Percentiles rank a stretch among this genome's conserved stretches.
phyloP scores from a whole-genome alignment of 2,888 invertebrate species.

The Heliconius cydno region DNA sequence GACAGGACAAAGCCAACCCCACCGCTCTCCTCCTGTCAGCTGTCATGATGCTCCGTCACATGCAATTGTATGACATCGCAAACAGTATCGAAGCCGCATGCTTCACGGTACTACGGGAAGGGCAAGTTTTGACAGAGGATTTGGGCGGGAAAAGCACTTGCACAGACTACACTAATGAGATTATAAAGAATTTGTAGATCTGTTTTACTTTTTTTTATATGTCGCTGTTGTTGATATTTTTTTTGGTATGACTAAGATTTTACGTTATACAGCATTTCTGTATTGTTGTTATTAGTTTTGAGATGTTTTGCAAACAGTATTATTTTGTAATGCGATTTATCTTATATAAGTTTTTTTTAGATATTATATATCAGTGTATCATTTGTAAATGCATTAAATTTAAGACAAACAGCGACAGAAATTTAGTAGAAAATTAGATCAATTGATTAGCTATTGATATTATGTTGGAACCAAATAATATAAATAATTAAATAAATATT shows the following conservation, averaged over 20 bases:
- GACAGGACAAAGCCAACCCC: conserved; percentile 98
- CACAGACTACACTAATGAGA: conserved; percentile 96
- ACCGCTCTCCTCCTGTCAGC: conserved; percentile 97
- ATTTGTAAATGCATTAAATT: background rate
- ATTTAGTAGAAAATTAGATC: conserved; percentile 27
- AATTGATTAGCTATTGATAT: conserved; percentile 33
- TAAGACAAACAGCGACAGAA: conserved; percentile 6
- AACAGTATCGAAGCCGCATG: conserved; percentile 91
- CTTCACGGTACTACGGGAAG: conserved; percentile 93
- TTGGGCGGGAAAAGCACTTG: conserved; percentile 96
- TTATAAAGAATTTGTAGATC: conserved; percentile 75
- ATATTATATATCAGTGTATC: background rate
- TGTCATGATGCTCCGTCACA: conserved; percentile 98
- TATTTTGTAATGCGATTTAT: conserved; percentile 2
- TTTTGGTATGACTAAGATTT: background rate
- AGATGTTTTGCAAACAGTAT: conserved; percentile 11
- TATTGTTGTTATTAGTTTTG: background rate
- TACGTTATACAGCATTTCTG: background rate
- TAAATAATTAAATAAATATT: background rate
- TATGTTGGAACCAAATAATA: conserved; percentile 20
- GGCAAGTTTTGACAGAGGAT: conserved; percentile 94
- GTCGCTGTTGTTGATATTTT: background rate
- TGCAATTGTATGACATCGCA: conserved; percentile 90
- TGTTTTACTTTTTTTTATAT: conserved; percentile 38
- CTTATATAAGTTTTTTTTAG: background rate